phyloP scores from a whole-genome alignment of 2,113 vertebrate genomes.

The Chloropsis hardwickii region DNA sequence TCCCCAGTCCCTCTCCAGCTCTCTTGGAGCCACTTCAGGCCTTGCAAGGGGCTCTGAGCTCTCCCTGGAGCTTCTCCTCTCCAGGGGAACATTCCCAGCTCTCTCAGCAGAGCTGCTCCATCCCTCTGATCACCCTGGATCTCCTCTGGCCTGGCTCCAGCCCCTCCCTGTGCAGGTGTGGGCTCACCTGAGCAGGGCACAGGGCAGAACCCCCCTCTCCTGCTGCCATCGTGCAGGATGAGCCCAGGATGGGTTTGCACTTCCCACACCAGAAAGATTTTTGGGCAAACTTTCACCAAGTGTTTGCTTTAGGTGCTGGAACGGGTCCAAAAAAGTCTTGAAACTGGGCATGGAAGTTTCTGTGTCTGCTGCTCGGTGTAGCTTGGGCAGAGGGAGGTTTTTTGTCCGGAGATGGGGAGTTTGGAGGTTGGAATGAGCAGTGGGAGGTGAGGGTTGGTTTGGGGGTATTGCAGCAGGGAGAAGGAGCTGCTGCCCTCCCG shows the following conservation, averaged over 20 bases:
- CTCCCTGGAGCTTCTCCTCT: background rate
- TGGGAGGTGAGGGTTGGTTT: fast-evolving
- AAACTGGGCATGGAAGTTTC: background rate
- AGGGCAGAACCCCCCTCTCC: background rate
- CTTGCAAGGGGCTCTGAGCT: background rate
- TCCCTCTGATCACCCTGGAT: background rate
- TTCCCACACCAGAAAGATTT: background rate
- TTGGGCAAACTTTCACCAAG: background rate
- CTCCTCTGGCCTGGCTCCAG: background rate
- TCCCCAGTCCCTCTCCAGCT: background rate
- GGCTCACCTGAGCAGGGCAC: background rate
- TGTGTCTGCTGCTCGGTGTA: background rate
- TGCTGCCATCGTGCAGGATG: background rate
- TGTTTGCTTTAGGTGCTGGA: background rate
- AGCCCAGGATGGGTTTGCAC: background rate
- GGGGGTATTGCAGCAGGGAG: background rate
- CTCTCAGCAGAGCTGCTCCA: background rate
- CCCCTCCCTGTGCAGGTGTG: background rate
- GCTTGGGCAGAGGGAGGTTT: background rate
- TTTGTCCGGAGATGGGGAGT: background rate
- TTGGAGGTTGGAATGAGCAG: background rate
- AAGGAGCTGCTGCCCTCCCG: background rate
- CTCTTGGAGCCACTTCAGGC: background rate
- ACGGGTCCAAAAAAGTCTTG: background rate
- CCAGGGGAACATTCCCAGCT: background rate